phyloP scores from a whole-genome alignment of 2,888 invertebrate species.

The Ashinkailepas kermadecensis region DNA sequence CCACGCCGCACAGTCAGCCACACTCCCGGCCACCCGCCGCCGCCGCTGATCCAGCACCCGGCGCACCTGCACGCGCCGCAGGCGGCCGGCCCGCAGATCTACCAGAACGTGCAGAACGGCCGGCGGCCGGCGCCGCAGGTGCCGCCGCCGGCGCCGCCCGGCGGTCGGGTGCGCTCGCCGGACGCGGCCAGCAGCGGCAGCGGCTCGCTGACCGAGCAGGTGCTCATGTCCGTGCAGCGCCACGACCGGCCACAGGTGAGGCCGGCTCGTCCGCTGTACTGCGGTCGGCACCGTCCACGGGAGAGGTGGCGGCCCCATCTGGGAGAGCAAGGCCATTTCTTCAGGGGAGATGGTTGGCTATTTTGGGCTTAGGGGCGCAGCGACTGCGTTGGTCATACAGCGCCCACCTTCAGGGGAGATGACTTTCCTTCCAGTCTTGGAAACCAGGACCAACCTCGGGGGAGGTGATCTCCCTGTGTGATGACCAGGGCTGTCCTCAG shows the following conservation, averaged over 20 bases:
- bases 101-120: slow-evolving; percentile 22
- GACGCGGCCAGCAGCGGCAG: not conserved
- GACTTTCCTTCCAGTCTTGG: too few relatives aligned
- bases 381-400: too few relatives aligned
- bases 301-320: too few relatives aligned
- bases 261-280: too few relatives aligned
- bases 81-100: slow-evolving; percentile 32
- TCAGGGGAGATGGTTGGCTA: too few relatives aligned
- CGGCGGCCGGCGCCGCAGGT: slow-evolving; percentile 13
- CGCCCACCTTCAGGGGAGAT: too few relatives aligned
- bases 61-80: slow-evolving; percentile 34
- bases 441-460: too few relatives aligned
- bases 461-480: too few relatives aligned
- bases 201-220: slow-evolving; percentile 24
- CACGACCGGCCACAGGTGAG: slow-evolving; percentile 7
- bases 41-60: slow-evolving; percentile 27
- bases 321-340: too few relatives aligned
- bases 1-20: slow-evolving; percentile 40
- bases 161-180: slow-evolving; percentile 7
- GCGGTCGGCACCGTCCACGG: too few relatives aligned
- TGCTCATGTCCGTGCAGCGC: slow-evolving; percentile 25
- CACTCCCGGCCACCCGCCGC: slow-evolving; percentile 35
- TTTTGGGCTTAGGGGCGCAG: too few relatives aligned
- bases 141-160: slow-evolving; percentile 6
- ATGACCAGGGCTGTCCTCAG: too few relatives aligned